Evolutionary conservation across 2,888 invertebrate species (phyloP).

Genomic region (Sycophila texana): DNA sequence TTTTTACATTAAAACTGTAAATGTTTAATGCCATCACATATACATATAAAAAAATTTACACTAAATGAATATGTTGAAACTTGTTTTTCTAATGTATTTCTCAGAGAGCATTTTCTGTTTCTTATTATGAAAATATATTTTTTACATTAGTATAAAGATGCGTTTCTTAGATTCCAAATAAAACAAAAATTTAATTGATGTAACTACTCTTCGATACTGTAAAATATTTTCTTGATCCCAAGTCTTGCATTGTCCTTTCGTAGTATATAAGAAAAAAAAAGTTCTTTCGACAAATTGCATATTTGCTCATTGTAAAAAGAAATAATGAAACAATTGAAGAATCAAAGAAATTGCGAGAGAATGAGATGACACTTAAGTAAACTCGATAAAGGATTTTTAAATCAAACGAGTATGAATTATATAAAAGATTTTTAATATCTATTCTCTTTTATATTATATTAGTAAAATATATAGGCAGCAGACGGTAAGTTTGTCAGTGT

Average conservation of each 20-base stretch:
- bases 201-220: too few relatives aligned
- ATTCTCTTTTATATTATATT: constrained; percentile 12
- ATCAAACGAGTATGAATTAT: neutral
- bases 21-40: neutral
- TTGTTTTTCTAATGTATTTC: too few relatives aligned
- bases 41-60: neutral
- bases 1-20: neutral
- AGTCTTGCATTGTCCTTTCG: too few relatives aligned
- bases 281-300: neutral
- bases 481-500: constrained; percentile 60
- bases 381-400: neutral
- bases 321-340: neutral
- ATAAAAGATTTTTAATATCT: neutral
- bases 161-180: too few relatives aligned
- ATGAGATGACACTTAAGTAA: neutral
- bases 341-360: constrained; percentile 10
- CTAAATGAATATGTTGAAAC: too few relatives aligned
- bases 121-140: too few relatives aligned
- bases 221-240: too few relatives aligned
- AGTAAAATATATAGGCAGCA: constrained; percentile 31
- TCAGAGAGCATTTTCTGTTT: too few relatives aligned
- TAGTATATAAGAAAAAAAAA: neutral
- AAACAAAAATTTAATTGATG: too few relatives aligned
- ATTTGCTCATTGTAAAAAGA: constrained; percentile 11
- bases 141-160: too few relatives aligned